Evolutionary conservation across 2,113 vertebrate genomes (phyloP).

Genomic region (Sceloporus tristichus): DNA sequence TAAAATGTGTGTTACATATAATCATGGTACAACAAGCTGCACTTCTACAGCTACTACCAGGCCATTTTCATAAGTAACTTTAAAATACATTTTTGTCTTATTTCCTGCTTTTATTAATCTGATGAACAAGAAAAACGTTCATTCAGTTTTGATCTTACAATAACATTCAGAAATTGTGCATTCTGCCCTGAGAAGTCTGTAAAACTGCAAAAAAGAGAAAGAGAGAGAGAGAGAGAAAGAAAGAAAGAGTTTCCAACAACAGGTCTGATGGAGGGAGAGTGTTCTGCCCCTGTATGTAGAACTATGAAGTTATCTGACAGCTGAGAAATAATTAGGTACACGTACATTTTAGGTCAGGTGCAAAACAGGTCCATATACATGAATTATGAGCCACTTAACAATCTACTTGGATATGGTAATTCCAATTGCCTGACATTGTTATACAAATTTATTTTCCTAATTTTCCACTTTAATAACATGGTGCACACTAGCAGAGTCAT

Average conservation of each 20-base stretch:
- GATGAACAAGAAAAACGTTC: neutral
- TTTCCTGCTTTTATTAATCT: neutral
- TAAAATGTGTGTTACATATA: neutral
- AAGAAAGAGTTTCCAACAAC: neutral
- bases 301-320: neutral
- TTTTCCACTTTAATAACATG: too few species aligned
- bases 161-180: neutral
- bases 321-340: neutral
- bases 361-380: neutral
- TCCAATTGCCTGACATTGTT: too few species aligned
- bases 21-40: neutral
- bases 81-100: neutral
- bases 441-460: too few species aligned
- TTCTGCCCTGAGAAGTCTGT: neutral
- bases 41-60: neutral
- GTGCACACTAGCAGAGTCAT: too few species aligned
- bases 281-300: neutral
- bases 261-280: too few species aligned
- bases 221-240: too few species aligned
- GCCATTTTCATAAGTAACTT: neutral
- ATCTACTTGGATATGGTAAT: too few species aligned
- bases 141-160: neutral
- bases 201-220: neutral
- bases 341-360: neutral
- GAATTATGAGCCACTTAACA: neutral